Evolutionary conservation across 2,113 vertebrate genomes (phyloP), one percentile per base, ranked within the genome.

Genomic region (Gallinago media): DNA sequence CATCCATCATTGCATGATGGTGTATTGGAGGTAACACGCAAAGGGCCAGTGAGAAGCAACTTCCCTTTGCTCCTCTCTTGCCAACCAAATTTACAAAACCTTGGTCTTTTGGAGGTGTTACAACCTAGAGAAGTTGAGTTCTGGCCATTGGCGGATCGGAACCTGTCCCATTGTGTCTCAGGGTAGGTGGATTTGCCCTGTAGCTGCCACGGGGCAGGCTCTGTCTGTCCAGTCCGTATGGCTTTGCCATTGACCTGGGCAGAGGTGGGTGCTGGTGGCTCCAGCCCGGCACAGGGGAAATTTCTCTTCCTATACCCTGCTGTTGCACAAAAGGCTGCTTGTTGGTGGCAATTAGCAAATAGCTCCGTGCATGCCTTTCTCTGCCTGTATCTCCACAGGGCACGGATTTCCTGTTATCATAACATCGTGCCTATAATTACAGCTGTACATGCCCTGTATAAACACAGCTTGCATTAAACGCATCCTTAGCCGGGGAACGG

Each of bases 341-440:
- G 94, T 96, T 61, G 81, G 52, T 94, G 89, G 85, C 88, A 92
- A 94, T 97, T 96, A 97, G 87, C 87, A 97, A 93, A 95, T 65
- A 94, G 84, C 89, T 95, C 34, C 12, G 25, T 89, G 93, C 14
- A 3, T 95, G 89, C 77, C 80, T 96, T 91, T 95, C 80, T 92
- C 92, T 95, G 82, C 76, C 90, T 96, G 78, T 89, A 91, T 97
- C 96, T 97, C 96, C 96, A 96, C 96, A 74, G 96, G 96, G 97
- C 96, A 96, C 63, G 85, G 96, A 96, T 97, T 98, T 97, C 96
- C 97, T 97, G 94, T 97, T 98, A 97, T 96, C 96, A 91, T 96
- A 97, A 96, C 96, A 97, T 96, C 77, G 34, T 96, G 95, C 89
- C 95, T 98, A 3, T 97, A 97, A 97, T 97, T 97, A 97, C 85